These are phyloP conservation scores for Sebastes baramenuke DNA, from an alignment of 2,797 vertebrate genomes.

Conservation along the genomic window DNA sequence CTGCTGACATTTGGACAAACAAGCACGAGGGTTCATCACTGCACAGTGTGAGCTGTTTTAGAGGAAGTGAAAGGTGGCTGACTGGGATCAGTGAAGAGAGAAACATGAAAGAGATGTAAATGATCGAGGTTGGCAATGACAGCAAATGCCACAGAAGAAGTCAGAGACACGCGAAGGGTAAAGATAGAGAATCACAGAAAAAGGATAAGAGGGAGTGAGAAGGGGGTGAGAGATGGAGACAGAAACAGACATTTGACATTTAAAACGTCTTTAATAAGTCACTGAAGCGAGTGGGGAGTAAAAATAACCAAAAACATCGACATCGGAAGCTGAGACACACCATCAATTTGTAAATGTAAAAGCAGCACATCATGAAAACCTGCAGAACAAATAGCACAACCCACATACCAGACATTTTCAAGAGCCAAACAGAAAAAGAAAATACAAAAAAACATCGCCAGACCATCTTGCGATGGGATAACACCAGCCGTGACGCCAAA, in stretches of 20 bases:
- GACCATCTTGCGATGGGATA: not conserved
- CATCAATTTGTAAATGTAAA: constrained; percentile 5
- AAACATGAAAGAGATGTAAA: constrained; percentile 51
- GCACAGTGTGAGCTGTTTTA: constrained; percentile 10
- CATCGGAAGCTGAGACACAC: constrained; percentile 3
- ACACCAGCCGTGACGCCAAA: not conserved
- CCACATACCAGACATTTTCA: not conserved
- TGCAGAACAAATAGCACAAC: not conserved
- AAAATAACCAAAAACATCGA: constrained; percentile 24
- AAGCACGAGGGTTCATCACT: constrained; percentile 22
- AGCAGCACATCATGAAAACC: not conserved
- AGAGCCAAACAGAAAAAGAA: not conserved
- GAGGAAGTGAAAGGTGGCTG: constrained; percentile 17
- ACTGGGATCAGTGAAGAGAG: constrained; percentile 10
- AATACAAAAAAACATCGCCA: not conserved
- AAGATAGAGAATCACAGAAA: constrained; percentile 6
- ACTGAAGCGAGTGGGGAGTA: not conserved
- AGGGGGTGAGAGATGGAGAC: constrained; percentile 35
- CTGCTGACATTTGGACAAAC: constrained; percentile 45
- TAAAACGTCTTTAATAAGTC: constrained; percentile 55
- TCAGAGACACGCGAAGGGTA: constrained; percentile 2
- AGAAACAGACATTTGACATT: constrained; percentile 59
- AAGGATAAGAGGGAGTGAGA: not conserved
- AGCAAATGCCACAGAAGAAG: constrained; percentile 26
- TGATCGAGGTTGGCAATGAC: constrained; percentile 47